Conservation (phyloP, 2,113 vertebrate genomes). For the Oreotrochilus melanogaster region DNA sequence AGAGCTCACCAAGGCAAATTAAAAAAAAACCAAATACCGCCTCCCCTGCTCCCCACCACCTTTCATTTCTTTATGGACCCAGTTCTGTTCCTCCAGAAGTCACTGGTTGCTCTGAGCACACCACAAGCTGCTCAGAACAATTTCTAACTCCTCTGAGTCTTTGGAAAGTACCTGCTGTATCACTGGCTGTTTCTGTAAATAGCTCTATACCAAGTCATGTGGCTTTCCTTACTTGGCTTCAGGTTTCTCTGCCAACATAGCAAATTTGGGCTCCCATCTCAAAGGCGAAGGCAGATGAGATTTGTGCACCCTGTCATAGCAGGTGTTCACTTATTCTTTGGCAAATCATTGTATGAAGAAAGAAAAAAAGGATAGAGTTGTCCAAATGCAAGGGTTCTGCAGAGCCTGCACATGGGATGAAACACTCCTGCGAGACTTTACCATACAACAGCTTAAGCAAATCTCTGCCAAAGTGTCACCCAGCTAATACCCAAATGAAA, state of each 20-base stretch:
- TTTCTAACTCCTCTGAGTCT: not conserved
- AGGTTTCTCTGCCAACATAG: not conserved
- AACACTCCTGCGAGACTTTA: not conserved
- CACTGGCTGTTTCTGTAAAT: conserved; percentile 10
- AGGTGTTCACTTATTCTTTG: not conserved
- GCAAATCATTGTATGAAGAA: not conserved
- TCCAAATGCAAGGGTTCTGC: not conserved
- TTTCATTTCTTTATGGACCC: not conserved
- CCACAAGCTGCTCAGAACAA: not conserved
- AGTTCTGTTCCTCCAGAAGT: not conserved
- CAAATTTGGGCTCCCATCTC: not conserved
- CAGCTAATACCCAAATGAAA: not conserved
- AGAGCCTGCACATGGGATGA: not conserved
- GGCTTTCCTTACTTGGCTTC: not conserved
- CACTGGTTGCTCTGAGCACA: not conserved
- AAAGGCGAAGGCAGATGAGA: not conserved
- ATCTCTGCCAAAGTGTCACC: not conserved
- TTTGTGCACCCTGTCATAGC: not conserved
- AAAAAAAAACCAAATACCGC: not conserved
- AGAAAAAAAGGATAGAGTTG: not conserved
- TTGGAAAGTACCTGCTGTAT: conserved; percentile 49
- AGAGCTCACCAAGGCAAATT: not conserved
- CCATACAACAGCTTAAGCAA: not conserved
- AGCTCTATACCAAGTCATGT: not conserved
- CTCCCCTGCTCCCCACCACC: not conserved